Evolutionary conservation across 2,797 vertebrate genomes (phyloP), one percentile per base, ranked within the genome.

Genomic region (Enteromius viviparus): DNA sequence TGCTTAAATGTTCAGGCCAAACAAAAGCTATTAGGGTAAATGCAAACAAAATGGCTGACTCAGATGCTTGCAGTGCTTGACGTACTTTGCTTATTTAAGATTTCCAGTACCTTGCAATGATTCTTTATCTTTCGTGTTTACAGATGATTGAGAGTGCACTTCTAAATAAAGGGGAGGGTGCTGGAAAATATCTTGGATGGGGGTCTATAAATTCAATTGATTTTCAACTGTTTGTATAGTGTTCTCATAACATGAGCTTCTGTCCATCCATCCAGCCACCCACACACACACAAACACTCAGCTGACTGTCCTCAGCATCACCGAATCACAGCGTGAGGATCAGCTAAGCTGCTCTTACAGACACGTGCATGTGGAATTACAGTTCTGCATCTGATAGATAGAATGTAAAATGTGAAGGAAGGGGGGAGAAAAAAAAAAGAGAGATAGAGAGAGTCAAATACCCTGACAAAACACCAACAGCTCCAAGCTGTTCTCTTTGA

Each of bases 261-360:
- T 71, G n/a, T 65, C 68, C 82, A 84, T 45, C 64, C 42, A 62
- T 76, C 19, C 72, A 66, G 66, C 17, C 72, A 68, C 66, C 32
- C 72, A 75, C 80, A 55, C 82, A 83, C 64, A 42, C 82, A 65
- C 40, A 34, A 55, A 87, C 78, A 84, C 78, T 86, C 80, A 82
- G 7, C 79, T 49, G 40, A 29, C 81, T 55, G 76, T 78, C 60
- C 42, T 29, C 58, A 58, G 53, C 23, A 34, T 37, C 32, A 58
- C 19, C 6, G 53, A 78, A 75, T 64, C 51, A 17, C 69, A 80
- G 37, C 40, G 3, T 26, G 60, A 62, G 62, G 76, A 80, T 58
- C 58, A 62, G 53, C 42, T 84, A 62, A 66, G 75, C 45, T 64
- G 55, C 77, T 77, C 62, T 49, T 71, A 81, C 69, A 76, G 66